Evolutionary conservation across 1,140 invertebrate genomes (phyloP).

Genomic region (Venturia canescens): DNA sequence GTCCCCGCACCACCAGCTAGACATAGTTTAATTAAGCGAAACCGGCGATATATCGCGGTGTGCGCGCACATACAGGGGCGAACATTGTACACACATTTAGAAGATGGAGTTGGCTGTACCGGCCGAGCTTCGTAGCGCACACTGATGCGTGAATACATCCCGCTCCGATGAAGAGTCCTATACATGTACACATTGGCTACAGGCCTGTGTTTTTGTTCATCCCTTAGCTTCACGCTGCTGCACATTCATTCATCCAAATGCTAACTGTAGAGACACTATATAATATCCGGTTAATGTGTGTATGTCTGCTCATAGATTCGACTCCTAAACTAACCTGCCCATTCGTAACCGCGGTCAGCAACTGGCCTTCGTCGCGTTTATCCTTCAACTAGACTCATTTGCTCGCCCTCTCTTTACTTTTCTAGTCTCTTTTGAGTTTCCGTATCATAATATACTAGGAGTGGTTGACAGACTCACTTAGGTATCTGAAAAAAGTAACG

Average conservation of each 20-base stretch:
- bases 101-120: conserved; percentile 32
- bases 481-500: neutral
- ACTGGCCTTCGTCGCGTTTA: conserved; percentile 4
- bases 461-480: neutral
- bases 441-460: conserved; percentile 6
- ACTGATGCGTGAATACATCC: conserved; percentile 14
- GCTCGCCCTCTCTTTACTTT: neutral
- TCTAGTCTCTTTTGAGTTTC: neutral
- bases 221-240: conserved; percentile 24
- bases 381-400: neutral
- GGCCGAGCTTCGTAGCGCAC: conserved; percentile 43
- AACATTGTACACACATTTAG: conserved; percentile 16
- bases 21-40: conserved; percentile 71
- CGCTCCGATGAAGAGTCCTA: neutral
- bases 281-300: neutral
- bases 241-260: conserved; percentile 35
- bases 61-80: conserved; percentile 46
- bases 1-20: conserved; percentile 52
- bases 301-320: neutral
- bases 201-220: conserved; percentile 34
- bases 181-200: conserved; percentile 12
- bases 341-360: neutral
- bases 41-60: conserved; percentile 56
- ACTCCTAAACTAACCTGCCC: conserved; percentile 16
- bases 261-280: conserved; percentile 21